phyloP scores from a whole-genome alignment of 2,797 vertebrate species.

The Pantherophis vulpinus region DNA sequence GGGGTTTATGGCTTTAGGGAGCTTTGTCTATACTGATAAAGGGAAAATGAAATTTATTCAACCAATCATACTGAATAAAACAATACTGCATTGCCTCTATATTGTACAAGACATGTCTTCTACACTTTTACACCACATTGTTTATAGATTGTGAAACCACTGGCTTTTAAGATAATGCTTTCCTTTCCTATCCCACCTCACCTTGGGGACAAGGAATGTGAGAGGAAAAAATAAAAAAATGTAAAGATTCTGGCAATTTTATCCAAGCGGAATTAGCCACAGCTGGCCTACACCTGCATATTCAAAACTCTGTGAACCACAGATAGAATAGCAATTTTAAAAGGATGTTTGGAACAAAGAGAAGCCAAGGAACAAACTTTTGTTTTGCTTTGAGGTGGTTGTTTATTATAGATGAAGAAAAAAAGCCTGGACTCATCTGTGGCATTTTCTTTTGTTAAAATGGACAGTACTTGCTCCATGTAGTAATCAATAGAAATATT shows the following conservation, averaged over 20 bases:
- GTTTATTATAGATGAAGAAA: not conserved
- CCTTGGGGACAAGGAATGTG: not conserved
- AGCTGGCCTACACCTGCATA: not conserved
- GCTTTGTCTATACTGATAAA: not conserved
- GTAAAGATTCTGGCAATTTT: not conserved
- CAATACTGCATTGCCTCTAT: conserved; percentile 43
- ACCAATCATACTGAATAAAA: conserved; percentile 33
- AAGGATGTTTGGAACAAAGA: not conserved
- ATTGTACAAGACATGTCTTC: conserved; percentile 33
- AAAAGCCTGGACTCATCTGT: not conserved
- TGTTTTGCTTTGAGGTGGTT: not conserved
- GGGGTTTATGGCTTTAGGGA: not conserved
- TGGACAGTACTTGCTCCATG: not conserved
- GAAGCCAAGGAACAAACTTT: not conserved
- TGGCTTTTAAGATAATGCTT: conserved; percentile 10
- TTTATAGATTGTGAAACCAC: conserved; percentile 18
- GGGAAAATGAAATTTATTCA: conserved; percentile 30
- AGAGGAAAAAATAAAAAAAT: conserved; percentile 6
- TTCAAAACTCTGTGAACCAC: not conserved
- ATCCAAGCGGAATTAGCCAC: not conserved
- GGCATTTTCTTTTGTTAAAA: not conserved
- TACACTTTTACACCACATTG: conserved; percentile 38
- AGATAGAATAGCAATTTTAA: not conserved
- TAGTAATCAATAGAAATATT: not conserved
- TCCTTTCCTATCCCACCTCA: not conserved